Conservation (phyloP, 2,113 vertebrate species). For the Electrona antarctica region DNA sequence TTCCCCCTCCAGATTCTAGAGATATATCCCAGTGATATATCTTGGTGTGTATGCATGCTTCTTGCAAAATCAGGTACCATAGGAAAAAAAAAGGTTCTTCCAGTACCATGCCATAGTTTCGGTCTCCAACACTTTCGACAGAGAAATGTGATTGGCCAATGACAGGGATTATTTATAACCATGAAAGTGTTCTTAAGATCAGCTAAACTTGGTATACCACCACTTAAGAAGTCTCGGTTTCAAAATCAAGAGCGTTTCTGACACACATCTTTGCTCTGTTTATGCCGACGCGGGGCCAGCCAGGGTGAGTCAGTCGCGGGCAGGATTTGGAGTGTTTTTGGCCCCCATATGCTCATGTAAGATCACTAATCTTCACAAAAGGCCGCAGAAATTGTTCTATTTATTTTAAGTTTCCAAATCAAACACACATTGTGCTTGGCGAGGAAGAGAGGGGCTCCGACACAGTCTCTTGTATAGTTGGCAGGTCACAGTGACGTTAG, state of each 20-base stretch:
- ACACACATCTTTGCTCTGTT: conserved; percentile 13
- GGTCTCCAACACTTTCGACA: too few relatives aligned
- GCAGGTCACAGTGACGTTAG: conserved; percentile 1
- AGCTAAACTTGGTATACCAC: too few relatives aligned
- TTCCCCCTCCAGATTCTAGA: too few relatives aligned
- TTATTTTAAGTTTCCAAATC: conserved; percentile 36
- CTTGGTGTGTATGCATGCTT: too few relatives aligned
- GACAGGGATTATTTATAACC: too few relatives aligned
- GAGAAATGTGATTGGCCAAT: too few relatives aligned
- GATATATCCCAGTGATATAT: too few relatives aligned
- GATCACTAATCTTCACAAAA: conserved; percentile 28
- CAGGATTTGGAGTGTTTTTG: neutral
- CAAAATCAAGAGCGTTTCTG: conserved; percentile 1
- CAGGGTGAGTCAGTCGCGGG: conserved; percentile 35
- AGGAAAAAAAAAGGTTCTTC: too few relatives aligned
- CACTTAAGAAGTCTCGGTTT: neutral
- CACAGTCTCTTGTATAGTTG: conserved; percentile 11
- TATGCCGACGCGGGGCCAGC: conserved; percentile 2
- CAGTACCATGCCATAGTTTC: too few relatives aligned
- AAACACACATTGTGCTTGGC: conserved; percentile 28
- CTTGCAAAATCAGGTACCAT: too few relatives aligned
- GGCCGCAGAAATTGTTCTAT: conserved; percentile 13
- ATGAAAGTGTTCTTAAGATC: too few relatives aligned
- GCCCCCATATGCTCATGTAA: neutral
- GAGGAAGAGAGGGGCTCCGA: neutral